phyloP scores from a whole-genome alignment of 2,888 invertebrate genomes.

The Cybosia mesomella region DNA sequence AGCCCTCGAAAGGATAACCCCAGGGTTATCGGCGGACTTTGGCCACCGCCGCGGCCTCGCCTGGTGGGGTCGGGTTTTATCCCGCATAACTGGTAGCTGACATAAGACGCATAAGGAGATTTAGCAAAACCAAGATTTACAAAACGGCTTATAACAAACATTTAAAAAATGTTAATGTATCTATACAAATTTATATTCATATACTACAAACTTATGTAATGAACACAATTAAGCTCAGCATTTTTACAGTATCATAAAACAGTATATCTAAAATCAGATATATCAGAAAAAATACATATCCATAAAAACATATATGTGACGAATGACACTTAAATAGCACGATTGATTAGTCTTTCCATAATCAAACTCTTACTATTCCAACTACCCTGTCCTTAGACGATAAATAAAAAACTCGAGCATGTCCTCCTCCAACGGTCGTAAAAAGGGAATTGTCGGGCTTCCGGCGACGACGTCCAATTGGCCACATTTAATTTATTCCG shows the following conservation, averaged over 20 bases:
- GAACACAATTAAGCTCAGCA: neutral
- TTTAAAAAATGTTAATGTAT: too few relatives aligned
- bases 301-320: neutral
- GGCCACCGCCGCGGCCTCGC: too few relatives aligned
- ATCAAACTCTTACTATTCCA: slow-evolving; percentile 39
- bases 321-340: neutral
- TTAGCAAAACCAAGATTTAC: too few relatives aligned
- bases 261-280: neutral
- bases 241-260: neutral
- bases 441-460: slow-evolving; percentile 36
- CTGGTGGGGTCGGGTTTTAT: too few relatives aligned
- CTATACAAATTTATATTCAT: too few relatives aligned
- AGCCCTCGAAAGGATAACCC: too few relatives aligned
- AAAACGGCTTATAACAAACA: too few relatives aligned
- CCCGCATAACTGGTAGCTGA: too few relatives aligned
- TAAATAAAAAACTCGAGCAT: slow-evolving; percentile 43
- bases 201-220: neutral
- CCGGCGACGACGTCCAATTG: slow-evolving; percentile 40
- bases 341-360: slow-evolving; percentile 17
- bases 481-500: slow-evolving; percentile 51
- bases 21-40: too few relatives aligned
- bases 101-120: too few relatives aligned
- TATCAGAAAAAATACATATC: neutral
- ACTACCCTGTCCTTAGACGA: slow-evolving; percentile 29
- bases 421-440: slow-evolving; percentile 43